Evolutionary conservation across 1,140 invertebrate species (phyloP).

Genomic region (Microplitis mediator): DNA sequence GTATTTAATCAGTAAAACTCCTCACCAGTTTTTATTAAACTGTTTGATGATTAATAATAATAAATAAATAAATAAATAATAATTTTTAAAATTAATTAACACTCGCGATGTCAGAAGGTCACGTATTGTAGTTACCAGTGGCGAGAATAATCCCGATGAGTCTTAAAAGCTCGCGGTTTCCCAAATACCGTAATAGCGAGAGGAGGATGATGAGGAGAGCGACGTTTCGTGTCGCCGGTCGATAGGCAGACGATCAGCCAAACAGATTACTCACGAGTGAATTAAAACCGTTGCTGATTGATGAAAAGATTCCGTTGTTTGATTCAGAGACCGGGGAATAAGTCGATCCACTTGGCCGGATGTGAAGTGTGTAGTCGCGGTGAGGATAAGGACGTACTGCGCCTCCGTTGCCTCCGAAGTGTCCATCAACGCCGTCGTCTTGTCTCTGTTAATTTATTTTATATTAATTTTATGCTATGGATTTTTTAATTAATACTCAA

Average conservation of each 20-base stretch:
- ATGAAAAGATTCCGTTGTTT: conserved; percentile 71
- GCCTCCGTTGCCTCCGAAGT: conserved; percentile 38
- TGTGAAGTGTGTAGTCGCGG: conserved; percentile 53
- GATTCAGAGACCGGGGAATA: conserved; percentile 34
- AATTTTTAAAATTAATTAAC: no score
- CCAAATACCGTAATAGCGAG: conserved; percentile 37
- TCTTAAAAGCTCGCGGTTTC: conserved; percentile 11
- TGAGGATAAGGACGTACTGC: conserved; percentile 54
- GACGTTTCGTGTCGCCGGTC: conserved; percentile 31
- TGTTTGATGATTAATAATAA: no score
- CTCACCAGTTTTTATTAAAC: no score
- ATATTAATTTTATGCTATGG: neutral
- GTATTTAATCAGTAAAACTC: no score
- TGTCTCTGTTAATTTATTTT: conserved; percentile 42
- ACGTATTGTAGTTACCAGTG: neutral
- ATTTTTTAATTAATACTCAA: neutral
- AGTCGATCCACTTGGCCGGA: conserved; percentile 43
- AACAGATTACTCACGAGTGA: conserved; percentile 77
- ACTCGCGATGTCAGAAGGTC: neutral
- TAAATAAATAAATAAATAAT: no score
- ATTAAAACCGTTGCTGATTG: conserved; percentile 77
- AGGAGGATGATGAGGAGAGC: conserved; percentile 37
- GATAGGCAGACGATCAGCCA: conserved; percentile 62
- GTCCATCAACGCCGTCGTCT: conserved; percentile 29
- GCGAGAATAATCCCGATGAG: neutral